A percentile compares a stretch with the other conserved stretches of the same genome.
phyloP scores from a whole-genome alignment of 23 tunicate genomes.

The Oikopleura albicans region DNA sequence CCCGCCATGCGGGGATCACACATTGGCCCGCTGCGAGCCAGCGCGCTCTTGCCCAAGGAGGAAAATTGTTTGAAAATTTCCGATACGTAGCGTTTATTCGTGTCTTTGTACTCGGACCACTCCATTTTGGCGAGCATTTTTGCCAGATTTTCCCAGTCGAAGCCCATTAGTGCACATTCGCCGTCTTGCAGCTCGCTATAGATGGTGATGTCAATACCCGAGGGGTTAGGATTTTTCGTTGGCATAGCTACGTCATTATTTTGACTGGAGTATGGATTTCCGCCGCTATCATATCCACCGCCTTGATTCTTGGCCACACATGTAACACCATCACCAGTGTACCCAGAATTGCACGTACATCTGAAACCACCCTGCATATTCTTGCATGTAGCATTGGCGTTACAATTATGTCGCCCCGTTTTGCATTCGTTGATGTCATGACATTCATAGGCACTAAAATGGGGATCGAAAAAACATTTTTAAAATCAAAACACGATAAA shows the following conservation, averaged over 20 bases:
- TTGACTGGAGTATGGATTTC: not conserved
- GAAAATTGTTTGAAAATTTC: not conserved
- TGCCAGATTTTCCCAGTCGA: not conserved
- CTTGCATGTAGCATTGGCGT: not conserved
- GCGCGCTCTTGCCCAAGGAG: not conserved
- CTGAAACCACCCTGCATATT: not conserved
- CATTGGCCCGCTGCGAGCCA: not conserved
- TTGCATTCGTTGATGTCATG: conserved; percentile 25
- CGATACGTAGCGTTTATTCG: not conserved
- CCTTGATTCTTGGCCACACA: not conserved
- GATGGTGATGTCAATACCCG: not conserved
- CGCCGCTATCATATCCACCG: not conserved
- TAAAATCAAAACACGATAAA: too few species aligned
- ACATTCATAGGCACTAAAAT: not conserved
- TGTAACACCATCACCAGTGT: not conserved
- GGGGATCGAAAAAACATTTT: too few species aligned
- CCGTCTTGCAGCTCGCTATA: not conserved
- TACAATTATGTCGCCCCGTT: too few species aligned
- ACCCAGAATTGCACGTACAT: not conserved
- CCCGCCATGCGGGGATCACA: not conserved
- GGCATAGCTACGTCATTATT: too few species aligned
- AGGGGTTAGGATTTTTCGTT: too few species aligned
- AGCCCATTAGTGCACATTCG: not conserved
- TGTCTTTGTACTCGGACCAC: not conserved
- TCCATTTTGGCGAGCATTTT: not conserved